Base-by-base conservation (phyloP, 2,888 invertebrate genomes). In the Chrysolina americana region DNA sequence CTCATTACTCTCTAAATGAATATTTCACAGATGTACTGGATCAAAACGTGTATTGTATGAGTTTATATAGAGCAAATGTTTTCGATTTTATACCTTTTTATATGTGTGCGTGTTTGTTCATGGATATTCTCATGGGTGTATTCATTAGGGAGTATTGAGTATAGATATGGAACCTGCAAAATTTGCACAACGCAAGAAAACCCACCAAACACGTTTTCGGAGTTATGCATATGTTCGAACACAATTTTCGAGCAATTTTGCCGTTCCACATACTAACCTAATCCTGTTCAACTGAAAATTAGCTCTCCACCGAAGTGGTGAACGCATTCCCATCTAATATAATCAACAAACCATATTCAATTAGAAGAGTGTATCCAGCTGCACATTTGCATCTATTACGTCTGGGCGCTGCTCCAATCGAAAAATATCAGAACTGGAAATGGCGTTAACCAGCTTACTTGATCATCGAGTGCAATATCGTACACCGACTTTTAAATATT, bases 301-400 rank as follows among this genome's bases (percentile, higher is more conserved):
- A 66, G 41, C 68, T 53, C 48, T 41, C 19, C n/a, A 68, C 23
- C 41, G 19, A 68, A 68, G 36, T 41, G 21, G 48, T 17, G 68
- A 53, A 68, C 17, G 53, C 41, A 68, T 41, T 68, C 56, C 21
- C 53, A 19, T 0, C n/a, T 41, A 53, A 68, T 41, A 41, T 19
- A 53, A 68, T 68, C 21, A 56, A n/a, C 36, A 53, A 15, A 23
- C 53, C 53, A 68, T 68, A 77, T 77, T 75, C 70, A 75, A 77
- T 77, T 77, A 75, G 68, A 63, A 21, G 59, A 74, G 71, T 72
- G 74, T 73, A 72, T 64, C 71, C 72, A 59, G 71, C 50, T 66
- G 77, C 74, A 70, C 69, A 77, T 75, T 75, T 74, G 74, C 75
- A 75, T 75, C 69, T 68, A 76, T 70, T 68, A 65, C 50, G 74